phyloP scores from a whole-genome alignment of 2,113 vertebrate species.

The Hemibagrus wyckioides region DNA sequence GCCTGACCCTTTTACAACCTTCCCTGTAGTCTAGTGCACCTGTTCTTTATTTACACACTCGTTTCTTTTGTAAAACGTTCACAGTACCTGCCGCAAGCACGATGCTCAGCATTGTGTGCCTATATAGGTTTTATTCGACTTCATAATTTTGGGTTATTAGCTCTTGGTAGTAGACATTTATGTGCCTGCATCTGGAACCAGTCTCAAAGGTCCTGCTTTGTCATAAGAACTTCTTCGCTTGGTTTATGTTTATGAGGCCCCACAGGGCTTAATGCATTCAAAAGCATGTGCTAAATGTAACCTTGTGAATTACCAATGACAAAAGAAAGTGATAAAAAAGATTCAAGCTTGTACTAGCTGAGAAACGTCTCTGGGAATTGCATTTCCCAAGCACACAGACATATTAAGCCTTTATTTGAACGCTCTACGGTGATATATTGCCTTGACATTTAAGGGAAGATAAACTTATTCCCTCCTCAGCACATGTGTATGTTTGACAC shows the following conservation, averaged over 20 bases:
- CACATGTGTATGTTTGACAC: slow-evolving; percentile 7
- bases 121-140: neutral
- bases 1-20: neutral
- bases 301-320: neutral
- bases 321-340: neutral
- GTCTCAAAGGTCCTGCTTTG: neutral
- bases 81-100: neutral
- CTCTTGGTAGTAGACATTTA: neutral
- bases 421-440: slow-evolving; percentile 24
- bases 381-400: neutral
- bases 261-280: neutral
- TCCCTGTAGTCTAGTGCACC: neutral
- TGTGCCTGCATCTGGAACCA: neutral
- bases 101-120: neutral
- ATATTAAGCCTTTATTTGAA: neutral
- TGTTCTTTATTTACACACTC: neutral
- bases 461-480: slow-evolving; percentile 7
- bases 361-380: neutral
- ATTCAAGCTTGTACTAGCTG: neutral
- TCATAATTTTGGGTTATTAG: neutral
- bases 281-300: neutral
- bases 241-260: neutral
- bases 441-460: slow-evolving; percentile 14
- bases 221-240: neutral
- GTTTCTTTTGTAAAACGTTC: neutral